These are phyloP conservation scores for Balaeniceps rex DNA, from an alignment of 2,113 vertebrate genomes.

Conservation along the genomic window DNA sequence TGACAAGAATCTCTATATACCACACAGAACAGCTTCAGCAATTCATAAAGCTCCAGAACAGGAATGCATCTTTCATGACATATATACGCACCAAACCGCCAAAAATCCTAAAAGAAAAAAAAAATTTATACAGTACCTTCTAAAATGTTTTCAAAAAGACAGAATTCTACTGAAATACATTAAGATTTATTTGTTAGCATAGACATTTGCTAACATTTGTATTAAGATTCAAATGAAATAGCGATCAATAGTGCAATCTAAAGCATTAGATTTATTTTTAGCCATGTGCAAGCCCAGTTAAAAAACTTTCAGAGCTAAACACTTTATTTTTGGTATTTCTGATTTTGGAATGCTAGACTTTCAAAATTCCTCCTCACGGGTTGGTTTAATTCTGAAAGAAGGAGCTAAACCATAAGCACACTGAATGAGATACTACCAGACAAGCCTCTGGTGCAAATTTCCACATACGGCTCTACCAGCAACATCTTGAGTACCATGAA, in stretches of 20 bases:
- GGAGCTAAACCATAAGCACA: background rate
- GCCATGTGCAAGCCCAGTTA: background rate
- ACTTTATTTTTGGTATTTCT: background rate
- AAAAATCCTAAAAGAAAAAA: background rate
- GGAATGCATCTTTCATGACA: background rate
- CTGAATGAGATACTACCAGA: background rate
- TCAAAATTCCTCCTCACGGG: background rate
- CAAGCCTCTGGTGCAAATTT: background rate
- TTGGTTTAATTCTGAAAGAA: background rate
- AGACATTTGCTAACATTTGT: background rate
- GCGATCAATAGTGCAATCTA: background rate
- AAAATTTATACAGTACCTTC: background rate
- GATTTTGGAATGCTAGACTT: background rate
- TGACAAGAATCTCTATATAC: background rate
- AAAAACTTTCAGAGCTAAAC: background rate
- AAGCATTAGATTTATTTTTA: background rate
- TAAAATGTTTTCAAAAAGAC: background rate
- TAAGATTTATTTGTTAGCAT: background rate
- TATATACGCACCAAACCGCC: background rate
- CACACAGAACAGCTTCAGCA: background rate
- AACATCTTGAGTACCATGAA: background rate
- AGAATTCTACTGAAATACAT: background rate
- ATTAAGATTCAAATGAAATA: background rate
- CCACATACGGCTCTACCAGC: background rate
- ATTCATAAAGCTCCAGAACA: background rate